Percentiles rank a stretch among this genome's conserved stretches.
Conservation (phyloP, 2,797 vertebrate genomes). For the Ctenochaetus hawaiiensis region DNA sequence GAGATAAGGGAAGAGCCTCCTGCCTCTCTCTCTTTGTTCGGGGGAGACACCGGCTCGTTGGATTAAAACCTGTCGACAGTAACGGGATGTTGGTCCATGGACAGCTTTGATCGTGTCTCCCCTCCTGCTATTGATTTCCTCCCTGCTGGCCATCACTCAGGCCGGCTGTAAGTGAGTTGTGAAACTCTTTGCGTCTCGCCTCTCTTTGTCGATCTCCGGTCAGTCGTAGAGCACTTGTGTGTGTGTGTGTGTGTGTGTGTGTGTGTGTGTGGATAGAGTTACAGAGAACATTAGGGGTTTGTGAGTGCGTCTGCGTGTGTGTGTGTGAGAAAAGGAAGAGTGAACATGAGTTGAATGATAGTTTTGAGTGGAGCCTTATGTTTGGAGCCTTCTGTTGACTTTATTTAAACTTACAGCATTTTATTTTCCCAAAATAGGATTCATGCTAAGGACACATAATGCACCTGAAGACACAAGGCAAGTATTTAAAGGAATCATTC, state of each 20-base stretch:
- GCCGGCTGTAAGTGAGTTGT: conserved; percentile 80
- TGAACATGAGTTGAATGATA: too few relatives aligned
- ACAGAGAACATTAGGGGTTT: conserved; percentile 46
- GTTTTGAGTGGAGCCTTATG: too few relatives aligned
- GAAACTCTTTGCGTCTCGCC: conserved; percentile 76
- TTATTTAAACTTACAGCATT: too few relatives aligned
- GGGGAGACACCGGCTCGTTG: conserved; percentile 71
- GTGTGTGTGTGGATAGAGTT: conserved; percentile 60
- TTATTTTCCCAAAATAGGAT: too few relatives aligned
- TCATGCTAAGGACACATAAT: too few relatives aligned
- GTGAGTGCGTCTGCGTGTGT: conserved; percentile 3
- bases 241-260: conserved; percentile 44
- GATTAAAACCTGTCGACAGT: conserved; percentile 76
- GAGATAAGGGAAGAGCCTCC: conserved; percentile 62
- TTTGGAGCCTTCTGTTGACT: too few relatives aligned
- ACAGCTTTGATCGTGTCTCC: conserved; percentile 82
- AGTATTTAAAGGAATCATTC: not conserved
- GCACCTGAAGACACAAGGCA: too few relatives aligned
- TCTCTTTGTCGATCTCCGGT: conserved; percentile 70
- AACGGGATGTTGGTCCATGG: conserved; percentile 73
- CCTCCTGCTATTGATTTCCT: conserved; percentile 81
- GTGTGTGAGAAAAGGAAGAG: not conserved
- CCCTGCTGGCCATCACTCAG: conserved; percentile 80
- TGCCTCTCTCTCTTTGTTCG: conserved; percentile 64
- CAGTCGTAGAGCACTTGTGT: conserved; percentile 57